Percentiles rank a stretch among this genome's conserved stretches.
Conservation (phyloP, 2,113 vertebrate species). For the Pollachius pollachius region DNA sequence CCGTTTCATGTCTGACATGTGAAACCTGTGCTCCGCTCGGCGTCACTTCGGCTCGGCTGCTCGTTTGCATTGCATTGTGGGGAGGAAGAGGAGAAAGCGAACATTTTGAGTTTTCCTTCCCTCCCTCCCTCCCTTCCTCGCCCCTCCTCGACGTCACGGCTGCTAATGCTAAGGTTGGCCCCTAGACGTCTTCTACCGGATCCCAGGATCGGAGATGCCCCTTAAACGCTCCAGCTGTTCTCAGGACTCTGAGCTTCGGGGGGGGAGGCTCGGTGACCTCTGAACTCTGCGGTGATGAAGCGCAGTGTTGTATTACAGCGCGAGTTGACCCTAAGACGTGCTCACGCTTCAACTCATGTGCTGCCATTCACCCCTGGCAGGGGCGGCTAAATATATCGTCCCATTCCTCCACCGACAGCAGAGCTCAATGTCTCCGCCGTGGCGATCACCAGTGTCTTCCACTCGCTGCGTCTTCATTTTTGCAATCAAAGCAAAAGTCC, state of each 20-base stretch:
- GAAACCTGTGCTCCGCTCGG: slow-evolving; percentile 27
- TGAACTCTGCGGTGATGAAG: slow-evolving; percentile 42
- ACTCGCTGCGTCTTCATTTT: background rate
- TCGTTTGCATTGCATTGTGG: slow-evolving; percentile 18
- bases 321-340: slow-evolving; percentile 53
- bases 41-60: too few species aligned
- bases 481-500: background rate
- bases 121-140: slow-evolving; percentile 3
- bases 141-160: slow-evolving; percentile 23
- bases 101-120: slow-evolving; percentile 17
- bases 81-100: slow-evolving; percentile 26
- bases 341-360: slow-evolving; percentile 27
- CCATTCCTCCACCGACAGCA: slow-evolving; percentile 1
- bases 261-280: slow-evolving; percentile 53
- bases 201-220: slow-evolving; percentile 31
- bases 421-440: slow-evolving; percentile 3
- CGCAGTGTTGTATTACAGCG: slow-evolving; percentile 48
- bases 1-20: slow-evolving; percentile 68
- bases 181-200: slow-evolving; percentile 45
- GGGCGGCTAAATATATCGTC: slow-evolving; percentile 45
- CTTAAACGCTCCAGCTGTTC: slow-evolving; percentile 57
- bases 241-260: slow-evolving; percentile 45
- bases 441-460: too few species aligned
- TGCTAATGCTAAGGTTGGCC: slow-evolving; percentile 32
- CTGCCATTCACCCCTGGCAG: slow-evolving; percentile 18